Evolutionary conservation across 2,113 vertebrate species (phyloP).

Genomic region (Asarcornis scutulata): DNA sequence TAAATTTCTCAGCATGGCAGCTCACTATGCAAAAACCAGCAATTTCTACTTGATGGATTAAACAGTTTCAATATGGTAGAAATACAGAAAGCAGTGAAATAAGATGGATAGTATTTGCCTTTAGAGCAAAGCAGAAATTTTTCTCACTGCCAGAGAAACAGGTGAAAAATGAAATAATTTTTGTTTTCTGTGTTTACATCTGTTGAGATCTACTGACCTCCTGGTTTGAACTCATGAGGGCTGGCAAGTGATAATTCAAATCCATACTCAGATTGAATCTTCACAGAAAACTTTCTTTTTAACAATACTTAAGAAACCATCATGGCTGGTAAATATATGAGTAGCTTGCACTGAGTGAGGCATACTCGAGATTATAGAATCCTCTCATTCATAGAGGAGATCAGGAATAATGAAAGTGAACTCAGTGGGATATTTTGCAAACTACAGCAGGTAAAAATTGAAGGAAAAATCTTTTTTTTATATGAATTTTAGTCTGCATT

Average conservation of each 20-base stretch:
- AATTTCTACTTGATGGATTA: conserved; percentile 79
- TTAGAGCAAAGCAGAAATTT: not conserved
- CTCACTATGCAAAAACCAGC: conserved; percentile 70
- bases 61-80: conserved; percentile 75
- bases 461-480: not conserved
- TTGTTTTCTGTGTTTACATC: not conserved
- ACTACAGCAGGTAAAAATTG: not conserved
- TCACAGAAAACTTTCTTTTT: not conserved
- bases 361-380: not conserved
- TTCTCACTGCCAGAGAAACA: not conserved
- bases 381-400: not conserved
- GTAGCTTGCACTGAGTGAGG: not conserved
- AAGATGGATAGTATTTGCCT: conserved; percentile 55
- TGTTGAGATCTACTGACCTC: not conserved
- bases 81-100: conserved; percentile 68
- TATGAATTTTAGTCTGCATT: not conserved
- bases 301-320: not conserved
- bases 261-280: not conserved
- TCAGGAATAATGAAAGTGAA: not conserved
- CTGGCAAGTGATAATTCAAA: not conserved
- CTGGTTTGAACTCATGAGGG: not conserved
- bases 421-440: not conserved
- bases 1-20: conserved; percentile 74
- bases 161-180: conserved; percentile 22
- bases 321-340: not conserved